Evolutionary conservation across 2,113 vertebrate genomes (phyloP), one percentile per base, ranked within the genome.

Genomic region (Oreochromis aureus): DNA sequence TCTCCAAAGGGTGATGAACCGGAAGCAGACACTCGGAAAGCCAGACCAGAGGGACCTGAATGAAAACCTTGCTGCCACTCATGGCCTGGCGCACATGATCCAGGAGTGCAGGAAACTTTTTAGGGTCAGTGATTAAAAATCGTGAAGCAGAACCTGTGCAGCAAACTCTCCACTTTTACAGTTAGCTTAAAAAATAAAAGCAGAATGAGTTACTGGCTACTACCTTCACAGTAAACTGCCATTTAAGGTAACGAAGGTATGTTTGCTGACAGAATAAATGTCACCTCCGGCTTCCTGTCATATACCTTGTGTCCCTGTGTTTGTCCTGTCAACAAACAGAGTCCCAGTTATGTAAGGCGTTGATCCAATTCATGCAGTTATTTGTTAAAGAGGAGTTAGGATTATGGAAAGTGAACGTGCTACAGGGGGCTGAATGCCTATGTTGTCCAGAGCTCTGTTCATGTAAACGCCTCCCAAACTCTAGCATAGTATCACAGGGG

Each of bases 41-140:
- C 98, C 98, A 7, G 98, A 99, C 96, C 98, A 99, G 93, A 98
- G 97, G 92, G 98, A 99, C 96, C 97, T 99, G 92, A 99, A 96
- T 76, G 98, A 99, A 96, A 99, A 99, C 94, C 96, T 99, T 95
- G 98, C 98, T 10, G 98, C 98, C 32, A 98, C 98, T 83, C 98
- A 98, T 55, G 98, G 98, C 48, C 96, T 99, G 81, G 97, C 98
- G 46, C 98, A 99, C 95, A 99, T 99, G 98, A 99, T 99, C 95
- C 96, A 97, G 90, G 98, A 99, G 96, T 99, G 98, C 94, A 96
- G 97, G 95, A 97, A 95, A 88, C 97, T 99, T 89, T 99, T 99
- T 94, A 97, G 98, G 98, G 98, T 99, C 87, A 97, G 97, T 94
- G 71, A 18, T 56, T 51, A 22, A 39, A 7, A 83, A 18, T 41